phyloP scores from a whole-genome alignment of 2,113 vertebrate species.

The Melanerpes formicivorus region DNA sequence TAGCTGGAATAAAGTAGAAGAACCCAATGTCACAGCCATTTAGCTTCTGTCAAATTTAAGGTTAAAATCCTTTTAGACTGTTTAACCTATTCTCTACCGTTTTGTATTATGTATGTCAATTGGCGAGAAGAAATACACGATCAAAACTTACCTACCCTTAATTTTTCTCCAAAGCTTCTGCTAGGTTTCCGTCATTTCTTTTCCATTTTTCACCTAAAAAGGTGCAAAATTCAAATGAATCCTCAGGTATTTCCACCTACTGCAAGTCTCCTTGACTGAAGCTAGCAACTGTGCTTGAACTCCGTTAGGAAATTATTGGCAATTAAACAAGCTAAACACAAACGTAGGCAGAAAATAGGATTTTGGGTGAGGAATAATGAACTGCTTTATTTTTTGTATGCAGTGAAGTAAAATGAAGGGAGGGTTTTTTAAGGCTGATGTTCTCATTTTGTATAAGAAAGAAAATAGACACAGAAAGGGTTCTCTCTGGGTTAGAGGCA shows the following conservation, averaged over 20 bases:
- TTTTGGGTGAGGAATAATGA: not conserved
- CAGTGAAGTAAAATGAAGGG: not conserved
- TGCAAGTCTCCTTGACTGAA: not conserved
- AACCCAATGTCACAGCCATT: constrained; percentile 90
- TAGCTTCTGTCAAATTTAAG: constrained; percentile 90
- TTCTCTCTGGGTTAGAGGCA: not conserved
- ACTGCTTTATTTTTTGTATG: not conserved
- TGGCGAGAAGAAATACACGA: constrained; percentile 70
- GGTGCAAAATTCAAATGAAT: constrained; percentile 7
- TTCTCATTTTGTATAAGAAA: not conserved
- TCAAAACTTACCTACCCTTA: constrained; percentile 72
- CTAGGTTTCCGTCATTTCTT: constrained; percentile 58
- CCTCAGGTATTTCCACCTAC: not conserved
- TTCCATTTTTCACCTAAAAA: constrained; percentile 10
- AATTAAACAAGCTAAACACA: not conserved
- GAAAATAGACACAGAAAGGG: not conserved
- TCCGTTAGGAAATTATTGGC: not conserved
- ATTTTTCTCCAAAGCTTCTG: constrained; percentile 70
- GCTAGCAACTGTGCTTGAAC: not conserved
- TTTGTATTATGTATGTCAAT: constrained; percentile 79
- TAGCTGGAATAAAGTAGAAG: constrained; percentile 88
- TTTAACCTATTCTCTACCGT: constrained; percentile 84
- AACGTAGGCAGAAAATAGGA: not conserved
- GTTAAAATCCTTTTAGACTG: constrained; percentile 85
- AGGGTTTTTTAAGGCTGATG: not conserved